Evolutionary conservation across 2,113 vertebrate species (phyloP).

Genomic region (Glareola pratincola): DNA sequence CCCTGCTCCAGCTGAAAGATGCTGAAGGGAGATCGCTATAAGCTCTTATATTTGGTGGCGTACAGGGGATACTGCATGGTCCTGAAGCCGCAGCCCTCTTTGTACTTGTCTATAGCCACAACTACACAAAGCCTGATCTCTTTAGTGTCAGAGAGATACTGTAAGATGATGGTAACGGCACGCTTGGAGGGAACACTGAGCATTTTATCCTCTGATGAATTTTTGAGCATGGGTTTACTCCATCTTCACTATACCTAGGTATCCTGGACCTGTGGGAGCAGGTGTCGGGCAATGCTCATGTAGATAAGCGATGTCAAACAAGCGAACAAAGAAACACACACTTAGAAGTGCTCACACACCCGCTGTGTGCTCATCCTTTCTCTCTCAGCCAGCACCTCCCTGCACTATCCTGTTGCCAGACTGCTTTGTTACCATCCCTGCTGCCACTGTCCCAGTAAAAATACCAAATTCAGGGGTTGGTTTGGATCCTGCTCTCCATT

Average conservation of each 20-base stretch:
- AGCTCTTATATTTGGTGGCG: not conserved
- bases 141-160: not conserved
- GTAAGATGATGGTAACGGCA: not conserved
- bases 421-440: not conserved
- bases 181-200: not conserved
- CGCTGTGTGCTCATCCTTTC: not conserved
- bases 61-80: not conserved
- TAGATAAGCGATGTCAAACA: not conserved
- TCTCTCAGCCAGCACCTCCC: not conserved
- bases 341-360: not conserved
- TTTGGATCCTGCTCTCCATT: not conserved
- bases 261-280: not conserved
- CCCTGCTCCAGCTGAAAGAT: not conserved
- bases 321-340: not conserved
- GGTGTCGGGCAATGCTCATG: accelerated
- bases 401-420: not conserved
- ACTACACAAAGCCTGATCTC: not conserved
- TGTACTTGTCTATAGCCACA: not conserved
- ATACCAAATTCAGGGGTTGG: accelerated
- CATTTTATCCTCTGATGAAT: not conserved
- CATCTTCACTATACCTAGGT: not conserved
- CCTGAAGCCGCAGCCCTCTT: not conserved
- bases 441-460: not conserved
- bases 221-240: not conserved
- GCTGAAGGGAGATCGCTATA: not conserved